Conservation (phyloP, 1,140 invertebrate genomes). For the Rhopalosiphum padi region DNA sequence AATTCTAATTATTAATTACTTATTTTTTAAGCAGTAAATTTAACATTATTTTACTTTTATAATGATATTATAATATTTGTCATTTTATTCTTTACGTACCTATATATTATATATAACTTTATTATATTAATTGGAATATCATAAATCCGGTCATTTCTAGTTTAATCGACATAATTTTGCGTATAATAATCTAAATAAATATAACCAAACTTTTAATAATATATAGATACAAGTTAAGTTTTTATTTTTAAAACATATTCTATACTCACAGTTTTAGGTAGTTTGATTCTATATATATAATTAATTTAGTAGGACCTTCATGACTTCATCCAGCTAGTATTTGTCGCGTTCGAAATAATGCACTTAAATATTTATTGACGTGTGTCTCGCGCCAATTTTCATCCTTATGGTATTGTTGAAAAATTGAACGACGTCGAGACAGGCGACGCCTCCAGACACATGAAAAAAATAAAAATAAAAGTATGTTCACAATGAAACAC, state of each 20-base stretch:
- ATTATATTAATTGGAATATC: neutral
- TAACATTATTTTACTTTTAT: neutral
- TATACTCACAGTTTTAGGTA: neutral
- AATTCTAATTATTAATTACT: neutral
- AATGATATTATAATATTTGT: neutral
- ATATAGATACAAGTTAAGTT: neutral
- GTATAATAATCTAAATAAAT: neutral
- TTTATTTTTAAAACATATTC: neutral
- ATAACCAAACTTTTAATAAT: neutral
- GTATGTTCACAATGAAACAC: constrained; percentile 10
- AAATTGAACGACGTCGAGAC: constrained; percentile 1
- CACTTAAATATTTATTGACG: constrained; percentile 17
- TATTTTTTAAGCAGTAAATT: neutral
- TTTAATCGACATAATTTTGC: neutral
- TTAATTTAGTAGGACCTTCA: neutral
- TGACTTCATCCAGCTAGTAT: neutral
- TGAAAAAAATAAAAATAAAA: neutral
- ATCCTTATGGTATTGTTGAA: neutral
- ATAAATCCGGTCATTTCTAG: neutral
- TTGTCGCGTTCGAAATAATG: constrained; percentile 2
- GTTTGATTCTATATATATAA: neutral
- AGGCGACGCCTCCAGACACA: neutral
- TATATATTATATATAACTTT: neutral
- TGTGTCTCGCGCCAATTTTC: constrained; percentile 8
- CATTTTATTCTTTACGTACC: neutral